These are phyloP conservation scores for Actias luna DNA, from an alignment of 2,888 invertebrate genomes.

Conservation along the genomic window DNA sequence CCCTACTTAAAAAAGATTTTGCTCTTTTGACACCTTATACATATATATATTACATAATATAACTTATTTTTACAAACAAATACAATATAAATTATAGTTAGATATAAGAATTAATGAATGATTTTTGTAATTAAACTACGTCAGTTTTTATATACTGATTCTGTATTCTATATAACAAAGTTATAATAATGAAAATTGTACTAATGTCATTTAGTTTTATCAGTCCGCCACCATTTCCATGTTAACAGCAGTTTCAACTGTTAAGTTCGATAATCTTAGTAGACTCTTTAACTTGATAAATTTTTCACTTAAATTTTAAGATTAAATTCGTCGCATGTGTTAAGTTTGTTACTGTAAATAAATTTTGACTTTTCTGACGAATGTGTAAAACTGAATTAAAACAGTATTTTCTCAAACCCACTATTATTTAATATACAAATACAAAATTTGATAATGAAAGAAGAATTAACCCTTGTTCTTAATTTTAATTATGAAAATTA, in stretches of 20 bases:
- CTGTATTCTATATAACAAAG: not conserved
- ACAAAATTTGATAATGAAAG: not conserved
- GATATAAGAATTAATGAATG: no score
- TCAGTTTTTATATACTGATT: not conserved
- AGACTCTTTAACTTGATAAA: not conserved
- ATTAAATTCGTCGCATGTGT: not conserved
- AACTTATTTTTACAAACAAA: no score
- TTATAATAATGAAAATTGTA: not conserved
- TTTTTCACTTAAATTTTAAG: not conserved
- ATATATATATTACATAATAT: no score
- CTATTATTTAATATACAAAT: not conserved
- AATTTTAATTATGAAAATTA: not conserved
- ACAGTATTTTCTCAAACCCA: not conserved
- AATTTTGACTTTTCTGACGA: not conserved
- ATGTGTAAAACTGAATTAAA: no score
- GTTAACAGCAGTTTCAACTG: not conserved
- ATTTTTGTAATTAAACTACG: not conserved
- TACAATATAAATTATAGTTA: no score
- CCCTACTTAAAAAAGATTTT: no score
- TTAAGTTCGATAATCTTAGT: not conserved
- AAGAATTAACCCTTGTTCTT: not conserved
- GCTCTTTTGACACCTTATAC: no score
- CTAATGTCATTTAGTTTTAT: not conserved
- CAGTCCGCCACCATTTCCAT: not conserved
- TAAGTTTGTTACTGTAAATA: not conserved